phyloP scores from a whole-genome alignment of 1,140 invertebrate genomes.

The Lycorma delicatula region DNA sequence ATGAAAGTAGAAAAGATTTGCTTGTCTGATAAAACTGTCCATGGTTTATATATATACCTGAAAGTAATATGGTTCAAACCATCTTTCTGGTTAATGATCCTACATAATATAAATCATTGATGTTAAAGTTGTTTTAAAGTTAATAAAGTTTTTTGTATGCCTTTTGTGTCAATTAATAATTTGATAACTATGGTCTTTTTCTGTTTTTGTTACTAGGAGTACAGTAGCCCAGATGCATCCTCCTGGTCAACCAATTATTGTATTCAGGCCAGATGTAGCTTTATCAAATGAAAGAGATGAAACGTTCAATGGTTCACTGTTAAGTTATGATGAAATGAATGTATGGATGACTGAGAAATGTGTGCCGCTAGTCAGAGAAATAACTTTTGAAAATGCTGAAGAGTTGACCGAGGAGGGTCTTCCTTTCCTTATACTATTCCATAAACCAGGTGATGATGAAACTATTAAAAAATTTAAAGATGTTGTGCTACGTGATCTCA shows the following conservation, averaged over 20 bases:
- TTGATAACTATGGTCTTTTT: not conserved
- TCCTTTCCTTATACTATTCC: constrained; percentile 97
- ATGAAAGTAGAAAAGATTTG: no score
- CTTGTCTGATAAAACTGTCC: no score
- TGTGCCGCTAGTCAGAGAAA: constrained; percentile 79
- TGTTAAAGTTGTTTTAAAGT: no score
- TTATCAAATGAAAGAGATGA: constrained; percentile 72
- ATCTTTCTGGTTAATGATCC: no score
- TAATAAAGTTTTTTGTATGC: no score
- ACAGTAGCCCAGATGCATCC: constrained; percentile 70
- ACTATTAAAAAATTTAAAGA: constrained; percentile 81
- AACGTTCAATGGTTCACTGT: constrained; percentile 61
- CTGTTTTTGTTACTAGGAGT: constrained; percentile 36
- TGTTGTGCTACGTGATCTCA: constrained; percentile 66
- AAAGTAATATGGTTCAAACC: no score
- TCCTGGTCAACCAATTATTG: constrained; percentile 64
- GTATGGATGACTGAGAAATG: constrained; percentile 83
- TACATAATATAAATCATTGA: no score
- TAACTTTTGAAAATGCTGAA: constrained; percentile 99
- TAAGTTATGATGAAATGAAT: constrained; percentile 58
- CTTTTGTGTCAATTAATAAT: not conserved
- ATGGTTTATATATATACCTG: no score
- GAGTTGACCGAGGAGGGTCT: constrained; percentile 98
- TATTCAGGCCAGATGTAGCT: constrained; percentile 69
- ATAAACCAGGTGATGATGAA: constrained; percentile 72